Conservation (phyloP, 2,797 vertebrate genomes). For the Passerculus sandwichensis region DNA sequence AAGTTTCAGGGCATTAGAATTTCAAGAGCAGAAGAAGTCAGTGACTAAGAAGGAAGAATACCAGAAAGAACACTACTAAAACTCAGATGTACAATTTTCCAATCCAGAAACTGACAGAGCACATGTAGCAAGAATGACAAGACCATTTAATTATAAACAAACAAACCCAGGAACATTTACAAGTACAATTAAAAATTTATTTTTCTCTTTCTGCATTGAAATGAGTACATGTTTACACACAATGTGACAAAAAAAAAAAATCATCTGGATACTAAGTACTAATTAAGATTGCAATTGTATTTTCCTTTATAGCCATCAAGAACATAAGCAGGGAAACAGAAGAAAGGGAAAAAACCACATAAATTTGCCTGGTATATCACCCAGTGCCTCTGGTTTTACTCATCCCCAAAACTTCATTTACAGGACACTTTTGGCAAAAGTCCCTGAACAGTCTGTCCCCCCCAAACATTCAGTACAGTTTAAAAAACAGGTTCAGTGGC, state of each 20-base stretch:
- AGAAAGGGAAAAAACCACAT: not conserved
- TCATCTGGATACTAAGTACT: not conserved
- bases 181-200: slow-evolving; percentile 63
- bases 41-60: not conserved
- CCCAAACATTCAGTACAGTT: not conserved
- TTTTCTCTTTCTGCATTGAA: slow-evolving; percentile 24
- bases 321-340: not conserved
- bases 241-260: not conserved
- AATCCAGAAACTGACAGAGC: not conserved
- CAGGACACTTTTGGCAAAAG: slow-evolving; percentile 20
- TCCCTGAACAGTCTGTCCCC: not conserved
- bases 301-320: not conserved
- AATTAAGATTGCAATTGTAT: not conserved
- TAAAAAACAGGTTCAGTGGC: slow-evolving; percentile 25
- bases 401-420: not conserved
- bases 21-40: not conserved
- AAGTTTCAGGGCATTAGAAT: not conserved
- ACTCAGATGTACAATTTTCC: not conserved
- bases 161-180: not conserved
- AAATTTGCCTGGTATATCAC: not conserved
- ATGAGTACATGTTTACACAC: slow-evolving; percentile 3
- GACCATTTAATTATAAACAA: not conserved
- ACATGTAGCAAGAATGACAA: not conserved
- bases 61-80: not conserved
- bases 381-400: not conserved